Evolutionary conservation across 2,113 vertebrate genomes (phyloP).

Genomic region (Myotis yumanensis): DNA sequence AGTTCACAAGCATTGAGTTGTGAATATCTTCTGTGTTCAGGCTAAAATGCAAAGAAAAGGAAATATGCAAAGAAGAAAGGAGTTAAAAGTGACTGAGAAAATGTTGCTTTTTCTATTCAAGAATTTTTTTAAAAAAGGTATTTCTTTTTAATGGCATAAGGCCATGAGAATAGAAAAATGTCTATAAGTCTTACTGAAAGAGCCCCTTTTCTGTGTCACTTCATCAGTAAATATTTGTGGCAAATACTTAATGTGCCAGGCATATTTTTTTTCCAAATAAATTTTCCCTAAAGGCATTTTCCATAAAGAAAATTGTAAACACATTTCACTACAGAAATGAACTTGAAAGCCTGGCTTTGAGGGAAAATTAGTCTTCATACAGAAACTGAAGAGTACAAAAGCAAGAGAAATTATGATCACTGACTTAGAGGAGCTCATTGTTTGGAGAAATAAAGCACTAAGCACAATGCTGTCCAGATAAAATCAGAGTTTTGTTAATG

Average conservation of each 20-base stretch:
- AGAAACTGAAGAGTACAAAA: not conserved
- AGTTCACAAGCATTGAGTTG: not conserved
- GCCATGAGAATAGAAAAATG: slow-evolving; percentile 36
- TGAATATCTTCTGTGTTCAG: not conserved
- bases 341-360: slow-evolving; percentile 24
- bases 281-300: slow-evolving; percentile 9
- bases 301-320: slow-evolving; percentile 33
- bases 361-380: not conserved
- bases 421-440: not conserved
- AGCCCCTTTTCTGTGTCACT: not conserved
- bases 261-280: not conserved
- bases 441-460: not conserved
- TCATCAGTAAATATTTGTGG: slow-evolving; percentile 48
- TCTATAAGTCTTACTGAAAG: not conserved
- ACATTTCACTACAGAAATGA: slow-evolving; percentile 46
- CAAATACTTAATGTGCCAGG: not conserved
- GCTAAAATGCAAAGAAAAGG: not conserved
- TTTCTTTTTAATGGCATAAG: slow-evolving; percentile 2
- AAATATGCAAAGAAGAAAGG: not conserved
- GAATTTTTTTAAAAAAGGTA: not conserved
- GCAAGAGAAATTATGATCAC: not conserved
- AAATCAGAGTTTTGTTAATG: slow-evolving; percentile 23
- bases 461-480: not conserved
- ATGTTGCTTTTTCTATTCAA: slow-evolving; percentile 13
- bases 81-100: slow-evolving; percentile 39